A percentile compares a stretch with the other conserved stretches of the same genome.
phyloP scores from a whole-genome alignment of 2,797 vertebrate species.

The Enteromius treurensis region DNA sequence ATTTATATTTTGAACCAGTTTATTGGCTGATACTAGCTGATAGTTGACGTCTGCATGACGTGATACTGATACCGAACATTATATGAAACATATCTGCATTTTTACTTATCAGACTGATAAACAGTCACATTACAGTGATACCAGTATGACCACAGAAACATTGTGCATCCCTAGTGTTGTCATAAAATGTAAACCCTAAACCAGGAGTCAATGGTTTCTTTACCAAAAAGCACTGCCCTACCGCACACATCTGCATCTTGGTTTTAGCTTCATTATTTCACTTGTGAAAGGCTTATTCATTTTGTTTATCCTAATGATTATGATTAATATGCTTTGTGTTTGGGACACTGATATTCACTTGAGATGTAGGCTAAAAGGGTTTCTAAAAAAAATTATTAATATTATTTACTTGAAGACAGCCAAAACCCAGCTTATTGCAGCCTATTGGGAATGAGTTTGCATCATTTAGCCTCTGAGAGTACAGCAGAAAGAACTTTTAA shows the following conservation, averaged over 20 bases:
- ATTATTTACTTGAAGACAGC: background rate
- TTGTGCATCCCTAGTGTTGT: background rate
- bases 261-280: constrained; percentile 29
- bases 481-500: constrained; percentile 12
- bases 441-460: background rate
- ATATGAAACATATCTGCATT: background rate
- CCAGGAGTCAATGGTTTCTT: constrained; percentile 51
- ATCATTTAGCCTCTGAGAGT: constrained; percentile 20
- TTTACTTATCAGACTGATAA: background rate
- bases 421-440: background rate
- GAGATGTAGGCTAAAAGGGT: background rate
- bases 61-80: background rate
- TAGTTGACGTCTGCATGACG: background rate
- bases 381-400: constrained; percentile 11
- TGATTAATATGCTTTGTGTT: constrained; percentile 1
- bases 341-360: constrained; percentile 7
- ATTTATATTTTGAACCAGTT: background rate
- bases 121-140: background rate
- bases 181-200: constrained; percentile 3
- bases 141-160: background rate
- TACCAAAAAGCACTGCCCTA: constrained; percentile 49
- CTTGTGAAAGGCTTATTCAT: constrained; percentile 40
- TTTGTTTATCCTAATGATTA: constrained; percentile 30
- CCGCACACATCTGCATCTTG: constrained; percentile 20
- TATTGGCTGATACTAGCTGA: background rate